Conservation (phyloP, 2,888 invertebrate species). For the Lepidocyrtinus sp. region DNA sequence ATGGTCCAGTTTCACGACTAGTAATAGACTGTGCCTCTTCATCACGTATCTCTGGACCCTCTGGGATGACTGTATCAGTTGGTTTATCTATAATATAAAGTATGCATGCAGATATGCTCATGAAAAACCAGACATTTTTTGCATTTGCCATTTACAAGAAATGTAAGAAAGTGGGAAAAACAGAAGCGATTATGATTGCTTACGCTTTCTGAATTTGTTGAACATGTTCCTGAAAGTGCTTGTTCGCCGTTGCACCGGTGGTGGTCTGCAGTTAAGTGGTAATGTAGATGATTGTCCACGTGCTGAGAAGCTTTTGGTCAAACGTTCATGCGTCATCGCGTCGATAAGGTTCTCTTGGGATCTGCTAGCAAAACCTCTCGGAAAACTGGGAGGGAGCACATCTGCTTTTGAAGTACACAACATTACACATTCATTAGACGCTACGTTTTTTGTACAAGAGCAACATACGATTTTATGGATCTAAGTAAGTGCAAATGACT, state of each 20-base stretch:
- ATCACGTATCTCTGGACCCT: conserved; percentile 59
- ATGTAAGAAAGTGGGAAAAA: no score
- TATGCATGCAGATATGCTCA: background rate
- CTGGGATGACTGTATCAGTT: conserved; percentile 55
- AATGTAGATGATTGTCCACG: conserved; percentile 67
- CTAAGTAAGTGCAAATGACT: no score
- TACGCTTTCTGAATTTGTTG: conserved; percentile 67
- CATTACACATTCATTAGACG: no score
- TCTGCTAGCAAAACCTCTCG: conserved; percentile 62
- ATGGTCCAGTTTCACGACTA: conserved; percentile 64
- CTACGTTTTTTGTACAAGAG: background rate
- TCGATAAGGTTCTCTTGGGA: conserved; percentile 68
- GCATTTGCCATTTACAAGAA: background rate
- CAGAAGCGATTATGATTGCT: conserved; percentile 20
- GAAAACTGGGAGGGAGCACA: conserved; percentile 55
- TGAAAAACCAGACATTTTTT: background rate
- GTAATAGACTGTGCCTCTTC: conserved; percentile 65
- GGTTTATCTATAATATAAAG: conserved; percentile 53
- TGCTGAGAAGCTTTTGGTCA: conserved; percentile 62
- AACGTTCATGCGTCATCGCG: conserved; percentile 64
- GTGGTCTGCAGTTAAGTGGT: conserved; percentile 67
- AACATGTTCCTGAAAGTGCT: conserved; percentile 69
- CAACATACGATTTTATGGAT: no score
- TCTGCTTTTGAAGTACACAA: no score
- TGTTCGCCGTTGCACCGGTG: conserved; percentile 58